phyloP scores from a whole-genome alignment of 1,140 invertebrate species.

The Limonius californicus region DNA sequence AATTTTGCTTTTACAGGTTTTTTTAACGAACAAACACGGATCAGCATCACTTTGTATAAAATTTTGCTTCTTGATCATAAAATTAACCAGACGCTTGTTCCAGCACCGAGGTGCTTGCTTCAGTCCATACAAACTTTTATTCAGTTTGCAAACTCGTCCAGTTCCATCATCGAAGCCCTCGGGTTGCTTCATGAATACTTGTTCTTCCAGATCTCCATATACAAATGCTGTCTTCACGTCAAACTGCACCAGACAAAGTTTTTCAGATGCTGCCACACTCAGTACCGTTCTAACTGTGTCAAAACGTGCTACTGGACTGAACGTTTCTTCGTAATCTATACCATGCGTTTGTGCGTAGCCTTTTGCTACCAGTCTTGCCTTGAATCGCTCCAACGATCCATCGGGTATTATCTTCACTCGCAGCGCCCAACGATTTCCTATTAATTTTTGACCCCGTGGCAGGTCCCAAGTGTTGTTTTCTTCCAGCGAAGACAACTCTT shows the following conservation, averaged over 20 bases:
- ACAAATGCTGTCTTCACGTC: slow-evolving; percentile 29
- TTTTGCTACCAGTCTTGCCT: slow-evolving; percentile 11
- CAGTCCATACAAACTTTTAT: slow-evolving; percentile 44
- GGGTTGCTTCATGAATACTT: slow-evolving; percentile 47
- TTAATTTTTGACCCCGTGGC: neutral
- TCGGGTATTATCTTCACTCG: neutral
- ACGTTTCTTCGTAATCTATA: slow-evolving; percentile 38
- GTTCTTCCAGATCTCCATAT: slow-evolving; percentile 46
- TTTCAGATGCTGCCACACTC: slow-evolving; percentile 26
- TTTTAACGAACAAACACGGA: slow-evolving; percentile 28
- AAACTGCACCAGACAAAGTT: slow-evolving; percentile 29
- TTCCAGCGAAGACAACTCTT: neutral
- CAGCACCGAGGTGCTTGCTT: slow-evolving; percentile 43
- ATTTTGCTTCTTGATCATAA: slow-evolving; percentile 25
- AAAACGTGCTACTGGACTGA: slow-evolving; percentile 39
- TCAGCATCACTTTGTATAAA: slow-evolving; percentile 33
- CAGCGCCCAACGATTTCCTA: neutral
- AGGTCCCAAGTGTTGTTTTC: slow-evolving; percentile 8
- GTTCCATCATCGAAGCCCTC: slow-evolving; percentile 38
- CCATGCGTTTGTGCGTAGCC: slow-evolving; percentile 9
- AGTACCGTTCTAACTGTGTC: slow-evolving; percentile 37
- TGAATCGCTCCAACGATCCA: neutral
- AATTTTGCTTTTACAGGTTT: neutral
- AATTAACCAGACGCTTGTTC: slow-evolving; percentile 33
- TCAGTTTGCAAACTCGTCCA: slow-evolving; percentile 38